A percentile compares a stretch with the other conserved stretches of the same genome.
phyloP scores from a whole-genome alignment of 2,113 vertebrate genomes.

The Neogale vison region DNA sequence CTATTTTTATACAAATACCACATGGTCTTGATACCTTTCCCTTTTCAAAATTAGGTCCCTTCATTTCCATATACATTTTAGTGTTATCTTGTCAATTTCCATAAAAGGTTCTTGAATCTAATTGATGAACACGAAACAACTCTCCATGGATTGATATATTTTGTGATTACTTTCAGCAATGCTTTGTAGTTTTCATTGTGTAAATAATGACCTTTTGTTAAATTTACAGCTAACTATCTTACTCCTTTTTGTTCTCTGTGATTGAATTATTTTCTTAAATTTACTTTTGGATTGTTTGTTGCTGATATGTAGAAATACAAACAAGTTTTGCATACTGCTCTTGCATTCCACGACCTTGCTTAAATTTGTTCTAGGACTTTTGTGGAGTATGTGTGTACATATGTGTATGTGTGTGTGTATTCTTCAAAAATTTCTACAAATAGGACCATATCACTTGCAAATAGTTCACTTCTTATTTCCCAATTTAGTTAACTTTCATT shows the following conservation, averaged over 20 bases:
- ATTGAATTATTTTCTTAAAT: constrained; percentile 24
- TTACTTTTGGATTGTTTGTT: background rate
- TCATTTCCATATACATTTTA: constrained; percentile 26
- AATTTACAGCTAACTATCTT: background rate
- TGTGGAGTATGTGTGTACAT: background rate
- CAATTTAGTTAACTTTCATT: background rate
- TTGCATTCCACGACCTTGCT: background rate
- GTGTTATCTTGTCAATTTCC: background rate
- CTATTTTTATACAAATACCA: background rate
- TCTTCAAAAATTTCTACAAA: background rate
- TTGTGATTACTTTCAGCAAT: background rate
- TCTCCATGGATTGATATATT: background rate
- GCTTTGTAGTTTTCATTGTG: constrained; percentile 19
- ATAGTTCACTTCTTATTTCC: background rate
- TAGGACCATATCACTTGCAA: background rate
- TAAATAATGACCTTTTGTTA: constrained; percentile 23
- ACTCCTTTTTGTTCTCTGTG: background rate
- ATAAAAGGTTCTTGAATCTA: background rate
- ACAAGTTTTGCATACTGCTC: background rate
- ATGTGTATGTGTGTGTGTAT: background rate
- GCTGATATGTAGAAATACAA: background rate
- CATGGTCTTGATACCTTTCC: background rate
- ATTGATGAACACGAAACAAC: background rate
- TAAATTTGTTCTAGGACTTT: background rate
- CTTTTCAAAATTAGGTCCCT: background rate